Conservation (phyloP, 2,888 invertebrate genomes). For the Ennomos quercinarius region DNA sequence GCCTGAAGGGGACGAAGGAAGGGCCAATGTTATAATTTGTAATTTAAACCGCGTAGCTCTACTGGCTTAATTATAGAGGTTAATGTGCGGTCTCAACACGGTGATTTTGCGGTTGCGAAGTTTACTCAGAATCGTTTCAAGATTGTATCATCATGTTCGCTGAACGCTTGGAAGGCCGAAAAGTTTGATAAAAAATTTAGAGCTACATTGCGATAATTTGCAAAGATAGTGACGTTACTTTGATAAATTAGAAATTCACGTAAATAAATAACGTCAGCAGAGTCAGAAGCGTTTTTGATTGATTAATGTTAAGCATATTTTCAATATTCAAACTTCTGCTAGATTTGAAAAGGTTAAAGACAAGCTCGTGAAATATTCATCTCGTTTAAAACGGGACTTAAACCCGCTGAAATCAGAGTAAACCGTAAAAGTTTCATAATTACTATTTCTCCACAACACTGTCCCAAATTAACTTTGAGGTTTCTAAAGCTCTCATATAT, state of each 20-base stretch:
- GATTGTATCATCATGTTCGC: constrained; percentile 24
- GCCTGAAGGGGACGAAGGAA: not conserved
- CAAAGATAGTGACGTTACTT: too few species aligned
- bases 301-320: too few species aligned
- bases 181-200: too few species aligned
- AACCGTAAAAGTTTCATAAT: constrained; percentile 51
- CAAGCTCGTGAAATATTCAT: constrained; percentile 11
- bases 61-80: constrained; percentile 44
- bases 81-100: constrained; percentile 57
- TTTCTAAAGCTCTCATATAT: too few species aligned
- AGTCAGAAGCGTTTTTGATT: too few species aligned
- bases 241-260: too few species aligned
- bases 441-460: constrained; percentile 44
- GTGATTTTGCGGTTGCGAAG: constrained; percentile 55
- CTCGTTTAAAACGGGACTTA: constrained; percentile 3
- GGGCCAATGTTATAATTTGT: constrained; percentile 47
- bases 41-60: constrained; percentile 44
- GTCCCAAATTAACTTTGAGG: constrained; percentile 18
- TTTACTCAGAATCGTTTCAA: constrained; percentile 42
- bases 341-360: constrained; percentile 5
- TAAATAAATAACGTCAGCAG: too few species aligned
- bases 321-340: constrained; percentile 2
- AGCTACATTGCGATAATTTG: too few species aligned
- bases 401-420: constrained; percentile 35
- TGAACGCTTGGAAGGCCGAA: too few species aligned